Conservation (phyloP, 2,888 invertebrate genomes). For the Rotaria sp. region DNA sequence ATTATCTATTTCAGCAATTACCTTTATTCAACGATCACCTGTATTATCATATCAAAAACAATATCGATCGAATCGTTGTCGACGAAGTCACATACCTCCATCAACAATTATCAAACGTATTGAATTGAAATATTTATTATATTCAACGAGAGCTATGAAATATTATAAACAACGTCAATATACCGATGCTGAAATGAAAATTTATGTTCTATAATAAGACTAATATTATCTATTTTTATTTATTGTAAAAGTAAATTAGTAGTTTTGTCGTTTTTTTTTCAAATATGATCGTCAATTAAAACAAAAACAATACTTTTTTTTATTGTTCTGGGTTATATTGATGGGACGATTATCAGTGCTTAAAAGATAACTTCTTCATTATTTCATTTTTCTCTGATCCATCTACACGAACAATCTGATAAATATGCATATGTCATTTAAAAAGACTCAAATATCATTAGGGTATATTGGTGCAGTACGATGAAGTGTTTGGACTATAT, state of each 20-base stretch:
- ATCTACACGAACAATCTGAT: too few species aligned
- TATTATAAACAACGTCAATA: background rate
- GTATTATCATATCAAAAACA: background rate
- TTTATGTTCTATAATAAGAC: background rate
- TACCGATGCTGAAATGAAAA: background rate
- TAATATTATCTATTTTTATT: background rate
- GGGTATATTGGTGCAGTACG: too few species aligned
- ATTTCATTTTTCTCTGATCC: too few species aligned
- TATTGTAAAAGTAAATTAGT: background rate
- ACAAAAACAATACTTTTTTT: too few species aligned
- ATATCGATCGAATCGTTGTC: background rate
- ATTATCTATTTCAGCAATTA: background rate
- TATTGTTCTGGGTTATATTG: too few species aligned
- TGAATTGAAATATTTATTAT: conserved; percentile 1
- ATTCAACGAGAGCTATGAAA: background rate
- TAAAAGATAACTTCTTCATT: too few species aligned
- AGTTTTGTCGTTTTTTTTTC: background rate
- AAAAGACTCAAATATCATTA: too few species aligned
- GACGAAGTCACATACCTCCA: background rate
- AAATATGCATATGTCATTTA: too few species aligned
- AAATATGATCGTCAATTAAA: background rate
- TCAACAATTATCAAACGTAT: background rate
- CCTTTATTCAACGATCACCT: background rate
- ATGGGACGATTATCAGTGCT: too few species aligned
- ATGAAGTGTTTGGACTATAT: too few species aligned